Base-by-base conservation (phyloP, 2,113 vertebrate genomes). In the Benitochromis conjunctus region DNA sequence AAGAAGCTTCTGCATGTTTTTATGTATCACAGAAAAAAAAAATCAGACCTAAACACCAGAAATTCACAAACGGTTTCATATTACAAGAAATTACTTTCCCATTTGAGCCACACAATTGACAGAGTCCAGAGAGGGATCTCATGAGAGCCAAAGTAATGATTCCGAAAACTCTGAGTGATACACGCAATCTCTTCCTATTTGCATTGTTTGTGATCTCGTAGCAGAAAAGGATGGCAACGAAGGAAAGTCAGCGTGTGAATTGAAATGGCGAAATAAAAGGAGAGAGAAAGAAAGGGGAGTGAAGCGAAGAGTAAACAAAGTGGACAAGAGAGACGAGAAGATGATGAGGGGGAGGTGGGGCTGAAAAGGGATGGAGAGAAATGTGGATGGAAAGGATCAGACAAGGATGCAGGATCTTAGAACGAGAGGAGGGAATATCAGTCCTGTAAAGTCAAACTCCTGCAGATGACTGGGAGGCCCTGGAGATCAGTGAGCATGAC, bases 301-400 rank as follows among this genome's bases (percentile, higher is more conserved):
- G 46, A 69, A 87, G 71, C 88, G 82, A 66, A 86, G 77, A 66
- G 62, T 69, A 90, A 91, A 88, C 71, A 83, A 85, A 89, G 83
- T 71, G 69, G 87, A 82, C 74, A 77, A 66, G 77, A 88, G 66
- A 41, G 64, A 21, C 54, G 89, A 81, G 55, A 82, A 8, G 79
- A 88, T 81, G 85, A 89, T 41, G 56, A 74, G 24, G 58, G 56
- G 82, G 90, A 82, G 83, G 83, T 53, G 88, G 86, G 86, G 90
- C 46, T 82, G 79, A 64, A 76, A 79, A 6, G 80, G 83, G 84
- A 91, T 86, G 90, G 82, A 91, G 55, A 88, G 80, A 48, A 83
- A 85, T 81, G 84, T 62, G 71, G 88, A 93, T 82, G 74, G 79
- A 90, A 81, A 76, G 92, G 79, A 90, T 90, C 77, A 85, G 89